Evolutionary conservation across 2,113 vertebrate species (phyloP), one percentile per base, ranked within the genome.

Genomic region (Crotophaga sulcirostris): DNA sequence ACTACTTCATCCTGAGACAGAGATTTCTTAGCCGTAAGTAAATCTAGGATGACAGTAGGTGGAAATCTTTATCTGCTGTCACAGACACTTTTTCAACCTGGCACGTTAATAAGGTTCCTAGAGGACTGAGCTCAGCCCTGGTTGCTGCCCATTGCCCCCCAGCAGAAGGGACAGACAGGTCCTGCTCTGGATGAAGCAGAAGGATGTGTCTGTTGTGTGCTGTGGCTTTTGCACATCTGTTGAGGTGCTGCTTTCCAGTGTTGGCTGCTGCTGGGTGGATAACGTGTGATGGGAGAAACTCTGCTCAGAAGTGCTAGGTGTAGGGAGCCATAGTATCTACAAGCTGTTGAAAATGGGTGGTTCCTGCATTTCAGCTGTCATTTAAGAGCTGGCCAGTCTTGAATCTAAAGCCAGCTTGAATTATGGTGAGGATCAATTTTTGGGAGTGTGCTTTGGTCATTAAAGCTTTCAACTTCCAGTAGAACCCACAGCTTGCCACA

Each of bases 191-290:
- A 0, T 38, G 55, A 18, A 26, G 52, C 19, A 25, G 21, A 6
- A 20, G 13, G 7, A 1, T 4, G 8, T 62, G 34, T 7, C 33
- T 1, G 0, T 10, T 15, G 16, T 36, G 49, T 14, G 36, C 4
- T 29, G 25, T 19, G 26, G 17, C 26, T 0, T 66, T 45, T 49
- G 25, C 8, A 19, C 2, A 0, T 18, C 26, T 1, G 0, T 10
- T 1, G 2, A 52, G 38, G 14, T 40, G 28, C n/a, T 63, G 62
- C 13, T 75, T 10, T 23, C 34, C 25, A 31, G 1, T n/a, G 40
- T 9, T 59, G 21, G 21, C 23, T 59, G 52, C 20, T 69, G 42
- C 28, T 60, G 73, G 18, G 47, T 23, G 28, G n/a, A 1, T 3
- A 4, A 54, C 0, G 0, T 4, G 29, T 29, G 45, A 4, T 11